A percentile compares a stretch with the other conserved stretches of the same genome.
Conservation (phyloP, 2,113 vertebrate species). For the Mesoclemmys tuberculata region DNA sequence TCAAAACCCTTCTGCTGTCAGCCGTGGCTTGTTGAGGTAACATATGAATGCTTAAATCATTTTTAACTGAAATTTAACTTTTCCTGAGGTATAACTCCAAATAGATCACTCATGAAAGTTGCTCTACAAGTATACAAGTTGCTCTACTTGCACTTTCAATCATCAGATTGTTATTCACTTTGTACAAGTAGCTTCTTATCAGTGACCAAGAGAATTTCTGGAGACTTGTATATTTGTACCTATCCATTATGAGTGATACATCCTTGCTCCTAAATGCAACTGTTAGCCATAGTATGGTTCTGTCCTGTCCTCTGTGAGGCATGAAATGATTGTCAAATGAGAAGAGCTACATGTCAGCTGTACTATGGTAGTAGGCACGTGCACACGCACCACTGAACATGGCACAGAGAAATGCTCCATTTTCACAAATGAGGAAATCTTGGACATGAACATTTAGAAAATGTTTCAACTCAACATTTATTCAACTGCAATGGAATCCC, state of each 20-base stretch:
- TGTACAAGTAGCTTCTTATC: background rate
- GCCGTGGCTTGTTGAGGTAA: background rate
- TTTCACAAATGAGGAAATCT: background rate
- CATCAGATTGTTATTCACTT: background rate
- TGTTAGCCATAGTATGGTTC: background rate
- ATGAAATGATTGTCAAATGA: background rate
- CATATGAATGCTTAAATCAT: background rate
- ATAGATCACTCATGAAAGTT: background rate
- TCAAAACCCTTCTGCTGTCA: background rate
- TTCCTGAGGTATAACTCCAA: background rate
- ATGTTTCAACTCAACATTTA: background rate
- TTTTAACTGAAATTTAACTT: background rate
- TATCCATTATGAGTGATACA: background rate
- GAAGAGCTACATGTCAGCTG: background rate
- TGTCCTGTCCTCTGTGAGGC: background rate
- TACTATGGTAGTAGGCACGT: background rate
- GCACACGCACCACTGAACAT: background rate
- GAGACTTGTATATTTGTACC: background rate
- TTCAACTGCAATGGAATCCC: background rate
- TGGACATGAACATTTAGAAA: background rate
- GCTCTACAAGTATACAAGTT: rapidly evolving
- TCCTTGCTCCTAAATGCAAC: background rate
- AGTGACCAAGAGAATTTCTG: background rate
- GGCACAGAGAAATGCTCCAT: background rate
- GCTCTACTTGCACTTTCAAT: background rate